Base-by-base conservation (phyloP, 2,888 invertebrate genomes). In the Ophioninae sp. region DNA sequence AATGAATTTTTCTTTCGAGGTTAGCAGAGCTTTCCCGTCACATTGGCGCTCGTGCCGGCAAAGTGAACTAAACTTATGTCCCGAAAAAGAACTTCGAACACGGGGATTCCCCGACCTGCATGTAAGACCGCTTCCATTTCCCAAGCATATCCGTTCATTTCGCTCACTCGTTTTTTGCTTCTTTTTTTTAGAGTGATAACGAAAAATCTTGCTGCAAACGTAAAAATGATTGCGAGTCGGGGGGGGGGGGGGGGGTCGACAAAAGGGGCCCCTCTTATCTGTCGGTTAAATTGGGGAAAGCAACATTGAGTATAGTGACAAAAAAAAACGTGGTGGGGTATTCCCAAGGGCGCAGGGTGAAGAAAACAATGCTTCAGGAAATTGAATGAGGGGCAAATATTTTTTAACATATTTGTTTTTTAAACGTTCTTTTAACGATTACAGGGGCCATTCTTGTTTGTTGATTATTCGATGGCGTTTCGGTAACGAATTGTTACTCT, bases 401-500 rank as follows among this genome's bases (percentile, higher is more conserved):
- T 51, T 51, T 51, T 51, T 17, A 51, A 51, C 30, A 30, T 51
- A 17, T 51, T 51, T 51, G 6, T 51, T 51, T 51, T 17, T 37
- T 59, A n/a, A 39, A 20, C 22, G 44, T n/a, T 44, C 23, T 81
- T 71, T 69, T 81, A 68, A 41, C 58, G 22, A 51, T 17, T 17
- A 51, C 6, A 13, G 51, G 22, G 37, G 37, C 44, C n/a, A 56
- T 23, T 61, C 44, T 39, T 75, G 59, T 17, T 61, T 61, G 63
- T 59, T 51, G 61, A 65, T 69, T 72, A 67, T 75, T 72, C 58
- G n/a, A 39, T 69, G 51, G 51, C 59, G 51, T 76, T 56, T 71
- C 37, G 44, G 71, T 63, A 61, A 44, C 20, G 41, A 68, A 44
- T 30, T 79, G 77, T 85, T 78, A 72, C 80, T 80, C 23, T 71